Evolutionary conservation across 2,888 invertebrate genomes (phyloP).

Genomic region (Xestia rhomboidea): DNA sequence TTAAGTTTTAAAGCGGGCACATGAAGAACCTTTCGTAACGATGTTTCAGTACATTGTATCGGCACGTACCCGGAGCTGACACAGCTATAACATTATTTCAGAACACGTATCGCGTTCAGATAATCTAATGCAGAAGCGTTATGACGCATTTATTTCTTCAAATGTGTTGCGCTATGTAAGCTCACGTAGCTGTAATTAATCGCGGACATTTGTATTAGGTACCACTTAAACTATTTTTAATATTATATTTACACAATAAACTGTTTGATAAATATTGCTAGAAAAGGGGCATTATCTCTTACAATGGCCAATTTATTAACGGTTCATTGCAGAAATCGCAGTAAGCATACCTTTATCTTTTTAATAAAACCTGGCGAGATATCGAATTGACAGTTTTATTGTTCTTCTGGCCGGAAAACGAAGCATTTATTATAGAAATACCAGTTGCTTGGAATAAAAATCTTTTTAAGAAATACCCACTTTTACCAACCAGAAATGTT

Average conservation of each 20-base stretch:
- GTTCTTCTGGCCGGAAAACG: constrained; percentile 33
- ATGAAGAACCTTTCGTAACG: constrained; percentile 60
- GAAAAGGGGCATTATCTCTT: constrained; percentile 38
- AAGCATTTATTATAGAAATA: constrained; percentile 33
- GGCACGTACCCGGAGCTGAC: constrained; percentile 74
- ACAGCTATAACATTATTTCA: constrained; percentile 86
- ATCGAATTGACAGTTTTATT: constrained; percentile 54
- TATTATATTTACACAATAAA: constrained; percentile 13
- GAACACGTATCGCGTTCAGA: constrained; percentile 86
- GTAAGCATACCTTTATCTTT: constrained; percentile 44
- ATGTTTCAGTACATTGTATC: constrained; percentile 81
- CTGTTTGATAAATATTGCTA: constrained; percentile 23
- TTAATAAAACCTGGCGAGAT: constrained; percentile 55
- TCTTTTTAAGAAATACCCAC: constrained; percentile 26
- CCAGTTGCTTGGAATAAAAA: constrained; percentile 17
- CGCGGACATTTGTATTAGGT: constrained; percentile 46
- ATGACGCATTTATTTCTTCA: constrained; percentile 87
- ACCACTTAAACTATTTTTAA: constrained; percentile 24
- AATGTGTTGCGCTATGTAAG: constrained; percentile 77
- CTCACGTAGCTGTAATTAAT: constrained; percentile 74
- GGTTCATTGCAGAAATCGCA: constrained; percentile 36
- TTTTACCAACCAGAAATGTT: constrained; percentile 69
- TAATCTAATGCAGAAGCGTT: constrained; percentile 88
- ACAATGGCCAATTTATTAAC: constrained; percentile 36
- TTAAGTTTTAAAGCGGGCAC: constrained; percentile 19